These are phyloP conservation scores for Gobionotothen gibberifrons DNA, from an alignment of 2,797 vertebrate genomes.

Conservation along the genomic window DNA sequence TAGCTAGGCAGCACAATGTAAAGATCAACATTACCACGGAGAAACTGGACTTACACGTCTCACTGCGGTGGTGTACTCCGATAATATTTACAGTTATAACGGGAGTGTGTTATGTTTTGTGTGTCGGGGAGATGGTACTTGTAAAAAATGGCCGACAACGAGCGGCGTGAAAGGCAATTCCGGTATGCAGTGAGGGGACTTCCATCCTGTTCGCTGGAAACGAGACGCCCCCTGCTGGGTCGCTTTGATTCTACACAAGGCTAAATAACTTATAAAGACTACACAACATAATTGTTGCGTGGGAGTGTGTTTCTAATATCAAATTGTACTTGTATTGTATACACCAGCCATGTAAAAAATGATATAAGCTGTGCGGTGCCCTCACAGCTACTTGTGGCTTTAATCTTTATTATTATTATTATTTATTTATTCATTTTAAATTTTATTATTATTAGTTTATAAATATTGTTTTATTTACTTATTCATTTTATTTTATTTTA, in stretches of 20 bases:
- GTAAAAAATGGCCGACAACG: constrained; percentile 75
- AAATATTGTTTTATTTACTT: no score
- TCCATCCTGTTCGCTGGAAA: background rate
- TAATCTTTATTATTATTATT: no score
- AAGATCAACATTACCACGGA: background rate
- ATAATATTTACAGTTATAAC: constrained; percentile 34
- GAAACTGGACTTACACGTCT: constrained; percentile 71
- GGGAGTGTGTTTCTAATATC: no score
- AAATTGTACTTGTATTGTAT: no score
- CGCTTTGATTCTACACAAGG: accelerated
- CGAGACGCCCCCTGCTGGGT: constrained; percentile 41
- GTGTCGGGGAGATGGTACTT: constrained; percentile 54
- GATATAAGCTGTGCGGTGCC: no score
- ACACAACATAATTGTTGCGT: accelerated
- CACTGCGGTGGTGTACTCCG: constrained; percentile 24
- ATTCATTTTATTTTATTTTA: no score
- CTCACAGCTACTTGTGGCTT: no score
- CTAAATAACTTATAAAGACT: accelerated
- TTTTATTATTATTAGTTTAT: no score
- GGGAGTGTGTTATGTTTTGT: constrained; percentile 61
- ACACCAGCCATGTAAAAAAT: no score
- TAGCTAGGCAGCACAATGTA: no score
- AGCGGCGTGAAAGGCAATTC: constrained; percentile 64
- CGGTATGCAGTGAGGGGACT: constrained; percentile 50
- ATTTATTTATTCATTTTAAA: no score